phyloP scores from a whole-genome alignment of 2,797 vertebrate species.

The Hoplostethus mediterraneus region DNA sequence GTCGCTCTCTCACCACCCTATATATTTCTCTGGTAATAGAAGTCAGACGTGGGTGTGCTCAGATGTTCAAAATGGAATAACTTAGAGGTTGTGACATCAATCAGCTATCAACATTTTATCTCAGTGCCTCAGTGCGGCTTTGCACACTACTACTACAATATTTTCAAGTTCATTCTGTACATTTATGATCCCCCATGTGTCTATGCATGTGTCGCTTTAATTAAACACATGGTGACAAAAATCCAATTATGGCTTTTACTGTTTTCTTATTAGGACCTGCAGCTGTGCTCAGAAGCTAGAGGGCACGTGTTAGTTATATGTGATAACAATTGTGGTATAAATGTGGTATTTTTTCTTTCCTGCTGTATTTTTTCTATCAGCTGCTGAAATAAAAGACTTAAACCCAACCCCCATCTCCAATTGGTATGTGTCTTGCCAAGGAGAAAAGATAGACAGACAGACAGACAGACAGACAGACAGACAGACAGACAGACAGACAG shows the following conservation, averaged over 20 bases:
- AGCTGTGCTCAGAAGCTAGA: constrained; percentile 44
- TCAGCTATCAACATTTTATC: constrained; percentile 42
- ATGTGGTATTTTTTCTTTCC: constrained; percentile 59
- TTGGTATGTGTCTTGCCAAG: constrained; percentile 43
- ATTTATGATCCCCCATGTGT: constrained; percentile 9
- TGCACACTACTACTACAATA: background rate
- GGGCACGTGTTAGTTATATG: constrained; percentile 46
- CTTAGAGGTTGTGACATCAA: constrained; percentile 49
- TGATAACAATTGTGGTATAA: constrained; percentile 42
- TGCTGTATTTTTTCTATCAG: constrained; percentile 38
- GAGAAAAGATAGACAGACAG: background rate
- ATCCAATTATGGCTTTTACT: constrained; percentile 52
- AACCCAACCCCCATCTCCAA: constrained; percentile 38
- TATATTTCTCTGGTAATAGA: constrained; percentile 43
- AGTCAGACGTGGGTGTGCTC: constrained; percentile 45
- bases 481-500: constrained; percentile 1
- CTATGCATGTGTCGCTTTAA: constrained; percentile 34
- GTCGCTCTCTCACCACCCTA: constrained; percentile 8
- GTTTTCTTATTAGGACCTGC: constrained; percentile 62
- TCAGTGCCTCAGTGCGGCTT: constrained; percentile 20
- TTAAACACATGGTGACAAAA: constrained; percentile 55
- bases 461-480: constrained; percentile 14
- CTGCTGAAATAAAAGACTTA: constrained; percentile 25
- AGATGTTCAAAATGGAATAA: constrained; percentile 44
- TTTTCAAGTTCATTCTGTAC: background rate